Evolutionary conservation across 2,888 invertebrate genomes (phyloP), one percentile per base, ranked within the genome.

Genomic region (Seira ritae): DNA sequence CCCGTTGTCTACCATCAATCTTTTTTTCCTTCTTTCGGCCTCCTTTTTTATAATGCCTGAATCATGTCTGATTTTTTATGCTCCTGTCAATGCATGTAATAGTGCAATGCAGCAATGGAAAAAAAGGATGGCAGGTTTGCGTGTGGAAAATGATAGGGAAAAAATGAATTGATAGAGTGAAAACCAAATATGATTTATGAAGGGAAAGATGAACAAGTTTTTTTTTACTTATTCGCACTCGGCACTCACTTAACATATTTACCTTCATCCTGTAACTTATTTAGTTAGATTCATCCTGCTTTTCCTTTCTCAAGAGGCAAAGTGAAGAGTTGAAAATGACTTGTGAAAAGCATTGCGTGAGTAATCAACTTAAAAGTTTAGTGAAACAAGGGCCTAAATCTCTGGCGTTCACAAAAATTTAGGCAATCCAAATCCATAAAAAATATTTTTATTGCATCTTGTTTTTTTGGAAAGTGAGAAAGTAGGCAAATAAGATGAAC

Each of bases 61-160:
- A 75, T 73, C 82, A 82, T 81, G 77, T 68, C 60, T 31, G 68
- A 66, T 80, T 23, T n/a, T 37, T 75, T 66, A 37, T 37, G 68
- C 50, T 72, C 77, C 67, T 83, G 83, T 83, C 78, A 78, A 55
- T 19, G 72, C 10, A n/a, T n/a, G n/a, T n/a, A n/a, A n/a, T n/a
- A n/a, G n/a, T n/a, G n/a, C n/a, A n/a, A n/a, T n/a, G n/a, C n/a
- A n/a, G n/a, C n/a, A n/a, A n/a, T n/a, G n/a, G n/a, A n/a, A n/a
- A n/a, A n/a, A n/a, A 24, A 23, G 66, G 66, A 75, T 74, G 74
- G 60, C 79, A 80, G 50, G 67, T 10, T 80, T 80, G 78, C 82
- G 82, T 82, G 82, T 67, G 46, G 70, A 76, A 81, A 76, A 81
- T 76, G 71, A 76, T 81, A 55, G 55, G 19, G 42, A 50, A 55